phyloP scores from a whole-genome alignment of 2,797 vertebrate species.

The Morelia viridis region DNA sequence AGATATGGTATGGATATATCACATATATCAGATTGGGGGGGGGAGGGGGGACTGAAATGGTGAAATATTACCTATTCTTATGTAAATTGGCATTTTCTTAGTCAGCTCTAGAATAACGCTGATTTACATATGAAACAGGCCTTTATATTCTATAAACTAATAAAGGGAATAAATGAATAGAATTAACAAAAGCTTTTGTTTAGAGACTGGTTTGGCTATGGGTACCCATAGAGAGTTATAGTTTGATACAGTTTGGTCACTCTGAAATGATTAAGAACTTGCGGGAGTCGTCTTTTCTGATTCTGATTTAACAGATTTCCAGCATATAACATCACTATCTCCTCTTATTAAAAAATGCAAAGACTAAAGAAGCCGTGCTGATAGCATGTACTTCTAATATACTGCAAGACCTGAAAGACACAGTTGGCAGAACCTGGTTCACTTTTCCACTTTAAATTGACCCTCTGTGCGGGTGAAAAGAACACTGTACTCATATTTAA shows the following conservation, averaged over 20 bases:
- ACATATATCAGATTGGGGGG: background rate
- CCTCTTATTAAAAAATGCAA: background rate
- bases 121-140: background rate
- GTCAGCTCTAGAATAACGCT: background rate
- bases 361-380: no score
- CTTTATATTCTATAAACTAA: constrained; percentile 26
- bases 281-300: no score
- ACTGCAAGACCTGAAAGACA: no score
- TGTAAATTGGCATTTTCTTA: background rate
- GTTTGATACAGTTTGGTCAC: background rate
- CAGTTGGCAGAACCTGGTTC: no score
- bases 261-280: background rate
- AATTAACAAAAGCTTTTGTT: background rate
- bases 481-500: no score
- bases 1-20: no score
- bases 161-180: background rate
- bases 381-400: background rate
- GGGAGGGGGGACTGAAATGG: background rate
- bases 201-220: background rate
- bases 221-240: background rate
- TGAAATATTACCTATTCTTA: constrained; percentile 1
- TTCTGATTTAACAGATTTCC: background rate
- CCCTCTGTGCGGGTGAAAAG: no score
- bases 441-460: background rate
- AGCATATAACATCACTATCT: background rate